phyloP scores from a whole-genome alignment of 1,140 invertebrate genomes.

The Drosophila subobscura region DNA sequence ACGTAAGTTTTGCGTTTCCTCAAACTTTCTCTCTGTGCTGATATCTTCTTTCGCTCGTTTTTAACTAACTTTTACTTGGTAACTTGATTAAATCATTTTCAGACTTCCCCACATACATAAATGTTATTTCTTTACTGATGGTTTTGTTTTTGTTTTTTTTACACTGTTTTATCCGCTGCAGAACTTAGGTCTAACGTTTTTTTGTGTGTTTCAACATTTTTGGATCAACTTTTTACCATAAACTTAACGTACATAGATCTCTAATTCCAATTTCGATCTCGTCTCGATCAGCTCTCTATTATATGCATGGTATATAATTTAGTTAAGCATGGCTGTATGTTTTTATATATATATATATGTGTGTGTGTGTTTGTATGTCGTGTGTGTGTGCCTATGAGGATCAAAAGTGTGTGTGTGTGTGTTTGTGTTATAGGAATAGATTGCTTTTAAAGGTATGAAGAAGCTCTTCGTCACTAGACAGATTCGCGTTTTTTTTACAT shows the following conservation, averaged over 20 bases:
- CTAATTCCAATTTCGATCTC: constrained; percentile 53
- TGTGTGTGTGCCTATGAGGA: constrained; percentile 38
- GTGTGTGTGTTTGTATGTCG: constrained; percentile 22
- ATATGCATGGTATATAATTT: constrained; percentile 72
- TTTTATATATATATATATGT: constrained; percentile 18
- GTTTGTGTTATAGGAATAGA: constrained; percentile 36
- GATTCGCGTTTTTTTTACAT: constrained; percentile 65
- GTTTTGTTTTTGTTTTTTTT: constrained; percentile 45
- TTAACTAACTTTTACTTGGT: constrained; percentile 69
- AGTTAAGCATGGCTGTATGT: constrained; percentile 54
- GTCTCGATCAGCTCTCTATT: constrained; percentile 47
- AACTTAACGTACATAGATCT: constrained; percentile 76
- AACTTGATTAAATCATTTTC: constrained; percentile 82
- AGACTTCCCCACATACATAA: constrained; percentile 74
- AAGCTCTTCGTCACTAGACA: constrained; percentile 35
- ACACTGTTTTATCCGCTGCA: constrained; percentile 58
- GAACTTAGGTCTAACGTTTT: constrained; percentile 65
- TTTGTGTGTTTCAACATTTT: constrained; percentile 66
- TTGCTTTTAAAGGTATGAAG: constrained; percentile 34
- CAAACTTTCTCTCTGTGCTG: constrained; percentile 35
- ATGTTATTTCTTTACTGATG: constrained; percentile 10
- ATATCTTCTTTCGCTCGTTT: constrained; percentile 36
- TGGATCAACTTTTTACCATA: constrained; percentile 72
- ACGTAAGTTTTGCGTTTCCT: constrained; percentile 31
- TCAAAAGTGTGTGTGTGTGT: constrained; percentile 16